These are phyloP conservation scores for Acleris emargana DNA, from an alignment of 2,888 invertebrate species.

Conservation along the genomic window DNA sequence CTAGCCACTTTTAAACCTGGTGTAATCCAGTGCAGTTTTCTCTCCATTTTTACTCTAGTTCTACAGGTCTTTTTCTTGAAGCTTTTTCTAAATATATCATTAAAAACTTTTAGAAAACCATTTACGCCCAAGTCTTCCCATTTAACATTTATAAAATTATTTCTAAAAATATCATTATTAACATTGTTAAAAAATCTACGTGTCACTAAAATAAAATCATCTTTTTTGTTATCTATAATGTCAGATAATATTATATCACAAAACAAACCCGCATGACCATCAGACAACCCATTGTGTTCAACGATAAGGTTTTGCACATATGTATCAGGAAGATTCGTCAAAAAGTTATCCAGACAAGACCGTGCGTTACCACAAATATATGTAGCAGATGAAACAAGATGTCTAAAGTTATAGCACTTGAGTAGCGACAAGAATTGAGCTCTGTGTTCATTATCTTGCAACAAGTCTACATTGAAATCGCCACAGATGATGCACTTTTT, in stretches of 20 bases:
- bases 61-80: slow-evolving; percentile 3
- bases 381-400: background rate
- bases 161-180: background rate
- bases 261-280: slow-evolving; percentile 9
- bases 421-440: background rate
- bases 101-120: background rate
- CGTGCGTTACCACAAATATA: background rate
- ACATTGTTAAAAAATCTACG: background rate
- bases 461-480: slow-evolving; percentile 4
- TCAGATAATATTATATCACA: background rate
- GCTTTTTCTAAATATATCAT: background rate
- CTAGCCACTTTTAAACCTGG: slow-evolving; percentile 1
- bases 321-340: slow-evolving; percentile 5
- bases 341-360: slow-evolving; percentile 14
- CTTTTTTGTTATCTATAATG: background rate
- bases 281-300: slow-evolving; percentile 12
- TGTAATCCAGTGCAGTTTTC: slow-evolving; percentile 1
- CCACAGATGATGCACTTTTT: slow-evolving; percentile 9
- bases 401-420: background rate
- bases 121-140: background rate
- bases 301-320: background rate
- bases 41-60: background rate
- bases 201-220: background rate
- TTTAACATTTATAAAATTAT: background rate
- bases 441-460: background rate